phyloP scores from a whole-genome alignment of 1,140 invertebrate genomes.

The Anadara kagoshimensis region DNA sequence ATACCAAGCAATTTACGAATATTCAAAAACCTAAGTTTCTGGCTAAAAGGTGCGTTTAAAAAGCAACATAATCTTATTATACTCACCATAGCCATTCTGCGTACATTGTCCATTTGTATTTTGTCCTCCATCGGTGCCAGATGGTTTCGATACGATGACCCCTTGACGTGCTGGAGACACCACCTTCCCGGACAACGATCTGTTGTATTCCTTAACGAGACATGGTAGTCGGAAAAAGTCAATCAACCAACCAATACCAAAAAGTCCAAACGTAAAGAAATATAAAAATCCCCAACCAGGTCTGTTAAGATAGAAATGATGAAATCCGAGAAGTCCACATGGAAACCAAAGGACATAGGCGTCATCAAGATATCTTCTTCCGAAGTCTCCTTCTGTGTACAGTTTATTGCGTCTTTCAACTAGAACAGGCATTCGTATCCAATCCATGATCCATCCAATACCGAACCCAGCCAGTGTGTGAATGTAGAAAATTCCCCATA shows the following conservation, averaged over 20 bases:
- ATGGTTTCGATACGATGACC: no score
- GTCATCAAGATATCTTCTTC: constrained; percentile 21
- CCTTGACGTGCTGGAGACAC: no score
- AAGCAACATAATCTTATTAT: no score
- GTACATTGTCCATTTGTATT: no score
- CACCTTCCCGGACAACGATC: no score
- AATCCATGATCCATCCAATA: constrained; percentile 60
- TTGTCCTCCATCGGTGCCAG: no score
- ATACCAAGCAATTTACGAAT: no score
- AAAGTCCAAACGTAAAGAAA: constrained; percentile 57
- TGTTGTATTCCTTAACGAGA: constrained; percentile 31
- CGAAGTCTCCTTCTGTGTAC: neutral
- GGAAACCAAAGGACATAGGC: constrained; percentile 41
- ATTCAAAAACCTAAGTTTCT: no score
- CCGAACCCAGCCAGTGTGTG: constrained; percentile 60
- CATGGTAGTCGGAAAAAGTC: constrained; percentile 46
- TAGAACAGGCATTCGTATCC: constrained; percentile 56
- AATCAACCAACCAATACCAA: constrained; percentile 61
- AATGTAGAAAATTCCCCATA: constrained; percentile 54
- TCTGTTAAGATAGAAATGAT: constrained; percentile 59
- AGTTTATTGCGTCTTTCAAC: constrained; percentile 50
- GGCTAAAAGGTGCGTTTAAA: no score
- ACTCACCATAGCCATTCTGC: no score
- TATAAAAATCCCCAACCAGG: constrained; percentile 57
- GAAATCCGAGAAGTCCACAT: constrained; percentile 38